phyloP scores from a whole-genome alignment of 92 coral and sea anemone species.

The Parazoanthus swiftii region DNA sequence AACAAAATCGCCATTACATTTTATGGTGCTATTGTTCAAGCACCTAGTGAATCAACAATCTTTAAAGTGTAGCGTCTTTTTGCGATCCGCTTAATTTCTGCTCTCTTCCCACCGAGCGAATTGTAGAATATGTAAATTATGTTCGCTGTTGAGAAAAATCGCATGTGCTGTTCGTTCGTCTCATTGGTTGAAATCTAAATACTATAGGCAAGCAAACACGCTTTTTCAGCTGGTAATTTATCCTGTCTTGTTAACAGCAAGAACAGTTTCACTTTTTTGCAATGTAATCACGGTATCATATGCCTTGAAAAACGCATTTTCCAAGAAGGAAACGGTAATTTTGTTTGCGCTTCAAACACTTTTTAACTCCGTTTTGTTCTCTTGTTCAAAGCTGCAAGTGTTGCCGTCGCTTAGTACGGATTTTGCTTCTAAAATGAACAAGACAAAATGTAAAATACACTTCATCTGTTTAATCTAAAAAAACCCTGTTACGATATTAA shows the following conservation, averaged over 20 bases:
- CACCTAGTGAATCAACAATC: background rate
- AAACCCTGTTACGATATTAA: background rate
- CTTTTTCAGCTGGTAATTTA: constrained; percentile 31
- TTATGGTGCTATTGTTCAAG: background rate
- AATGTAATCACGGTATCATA: background rate
- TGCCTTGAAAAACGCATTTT: background rate
- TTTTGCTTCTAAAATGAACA: background rate
- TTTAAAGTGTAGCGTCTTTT: background rate
- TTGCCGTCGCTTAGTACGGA: background rate
- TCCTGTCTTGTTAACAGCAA: background rate
- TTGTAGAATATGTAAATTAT: constrained; percentile 31
- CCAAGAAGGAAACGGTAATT: background rate
- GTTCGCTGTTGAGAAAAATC: background rate
- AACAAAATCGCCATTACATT: background rate
- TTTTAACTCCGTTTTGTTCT: background rate
- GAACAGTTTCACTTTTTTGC: background rate
- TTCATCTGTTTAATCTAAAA: no score
- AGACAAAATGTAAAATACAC: background rate
- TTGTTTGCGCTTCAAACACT: background rate
- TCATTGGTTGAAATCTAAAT: constrained; percentile 33
- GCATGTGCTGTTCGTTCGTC: background rate
- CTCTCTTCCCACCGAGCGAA: background rate
- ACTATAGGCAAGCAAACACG: constrained; percentile 13
- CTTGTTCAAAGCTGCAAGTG: background rate
- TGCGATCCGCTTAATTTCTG: background rate